Conservation (phyloP, 2,797 vertebrate genomes). For the Morus bassanus region DNA sequence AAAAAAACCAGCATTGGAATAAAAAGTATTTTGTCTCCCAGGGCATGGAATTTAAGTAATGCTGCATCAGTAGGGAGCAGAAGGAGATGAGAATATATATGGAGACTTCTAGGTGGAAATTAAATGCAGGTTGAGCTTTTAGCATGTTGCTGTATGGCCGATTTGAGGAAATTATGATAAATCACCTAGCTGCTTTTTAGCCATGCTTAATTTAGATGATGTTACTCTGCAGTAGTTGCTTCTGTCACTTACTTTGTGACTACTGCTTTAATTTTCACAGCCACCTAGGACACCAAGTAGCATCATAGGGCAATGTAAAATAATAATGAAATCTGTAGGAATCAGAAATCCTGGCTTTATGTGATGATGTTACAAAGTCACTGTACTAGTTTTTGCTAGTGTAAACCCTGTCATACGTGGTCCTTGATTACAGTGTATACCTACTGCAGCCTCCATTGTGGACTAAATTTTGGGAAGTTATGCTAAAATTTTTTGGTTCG, state of each 20-base stretch:
- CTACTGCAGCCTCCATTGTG: neutral
- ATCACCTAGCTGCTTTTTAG: neutral
- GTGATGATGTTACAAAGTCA: neutral
- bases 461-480: neutral
- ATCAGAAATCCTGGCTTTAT: neutral
- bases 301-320: neutral
- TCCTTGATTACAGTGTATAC: neutral
- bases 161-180: neutral
- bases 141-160: neutral
- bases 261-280: neutral
- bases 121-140: neutral
- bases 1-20: neutral
- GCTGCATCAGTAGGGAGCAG: neutral
- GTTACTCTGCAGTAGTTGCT: neutral
- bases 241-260: neutral
- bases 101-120: neutral
- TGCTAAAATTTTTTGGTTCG: neutral
- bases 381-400: neutral
- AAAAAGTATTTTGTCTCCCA: neutral
- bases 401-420: rapidly evolving
- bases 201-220: neutral
- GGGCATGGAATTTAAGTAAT: neutral
- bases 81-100: neutral
- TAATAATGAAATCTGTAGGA: neutral
- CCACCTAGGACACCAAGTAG: neutral